These are phyloP conservation scores for Catagonus wagneri DNA, from an alignment of 2,113 vertebrate genomes.

Conservation along the genomic window DNA sequence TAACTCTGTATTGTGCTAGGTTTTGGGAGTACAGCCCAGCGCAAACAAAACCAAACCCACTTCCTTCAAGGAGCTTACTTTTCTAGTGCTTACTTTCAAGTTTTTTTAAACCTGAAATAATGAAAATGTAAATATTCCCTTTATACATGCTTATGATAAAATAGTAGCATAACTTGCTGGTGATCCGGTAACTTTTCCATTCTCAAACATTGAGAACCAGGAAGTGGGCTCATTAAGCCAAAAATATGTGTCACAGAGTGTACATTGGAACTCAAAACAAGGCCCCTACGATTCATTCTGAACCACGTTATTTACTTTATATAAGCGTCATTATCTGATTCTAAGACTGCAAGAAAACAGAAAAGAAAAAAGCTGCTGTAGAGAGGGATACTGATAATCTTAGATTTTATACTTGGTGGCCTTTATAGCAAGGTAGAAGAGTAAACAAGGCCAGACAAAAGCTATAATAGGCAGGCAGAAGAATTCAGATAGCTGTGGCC, in stretches of 20 bases:
- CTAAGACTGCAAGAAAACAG: neutral
- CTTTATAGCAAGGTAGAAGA: constrained; percentile 4
- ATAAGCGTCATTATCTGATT: neutral
- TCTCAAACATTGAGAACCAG: constrained; percentile 33
- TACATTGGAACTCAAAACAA: neutral
- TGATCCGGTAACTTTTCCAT: constrained; percentile 22
- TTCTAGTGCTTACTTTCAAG: constrained; percentile 33
- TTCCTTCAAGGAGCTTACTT: neutral
- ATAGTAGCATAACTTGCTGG: neutral
- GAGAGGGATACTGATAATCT: neutral
- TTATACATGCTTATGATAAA: neutral
- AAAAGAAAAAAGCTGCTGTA: neutral
- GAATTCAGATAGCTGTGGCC: neutral
- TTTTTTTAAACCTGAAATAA: constrained; percentile 15
- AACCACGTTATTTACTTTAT: neutral
- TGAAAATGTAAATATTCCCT: neutral
- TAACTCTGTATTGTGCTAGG: constrained; percentile 14
- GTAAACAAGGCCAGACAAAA: neutral
- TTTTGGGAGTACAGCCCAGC: neutral
- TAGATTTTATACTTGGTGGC: neutral
- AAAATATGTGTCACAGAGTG: neutral
- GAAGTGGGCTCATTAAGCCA: constrained; percentile 2
- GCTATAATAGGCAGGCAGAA: neutral
- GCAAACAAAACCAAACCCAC: neutral
- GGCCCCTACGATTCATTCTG: neutral